These are phyloP conservation scores for Nowickia ferox DNA, from an alignment of 2,888 invertebrate genomes.

Conservation along the genomic window DNA sequence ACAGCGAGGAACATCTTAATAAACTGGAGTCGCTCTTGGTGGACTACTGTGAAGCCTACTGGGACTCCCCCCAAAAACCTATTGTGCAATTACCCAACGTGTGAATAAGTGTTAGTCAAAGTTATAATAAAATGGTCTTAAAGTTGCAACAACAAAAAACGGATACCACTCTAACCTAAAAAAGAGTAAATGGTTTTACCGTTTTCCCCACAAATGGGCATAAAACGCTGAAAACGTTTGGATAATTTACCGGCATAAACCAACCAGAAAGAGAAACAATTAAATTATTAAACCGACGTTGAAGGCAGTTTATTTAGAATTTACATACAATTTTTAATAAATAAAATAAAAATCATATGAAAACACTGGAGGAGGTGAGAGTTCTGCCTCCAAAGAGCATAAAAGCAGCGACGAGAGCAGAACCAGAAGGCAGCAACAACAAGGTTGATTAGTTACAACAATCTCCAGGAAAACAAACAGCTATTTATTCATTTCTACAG, in stretches of 20 bases:
- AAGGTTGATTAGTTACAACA: constrained; percentile 66
- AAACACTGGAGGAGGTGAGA: constrained; percentile 9
- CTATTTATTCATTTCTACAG: constrained; percentile 47
- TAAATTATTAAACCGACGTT: constrained; percentile 73
- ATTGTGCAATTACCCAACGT: constrained; percentile 87
- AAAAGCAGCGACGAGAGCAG: constrained; percentile 18
- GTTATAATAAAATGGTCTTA: constrained; percentile 48
- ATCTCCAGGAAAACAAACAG: constrained; percentile 69
- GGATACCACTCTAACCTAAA: constrained; percentile 25
- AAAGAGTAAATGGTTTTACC: constrained; percentile 11
- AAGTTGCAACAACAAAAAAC: constrained; percentile 15
- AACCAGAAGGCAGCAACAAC: constrained; percentile 34
- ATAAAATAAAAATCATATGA: constrained; percentile 8
- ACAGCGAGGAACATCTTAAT: constrained; percentile 84
- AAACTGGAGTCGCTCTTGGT: constrained; percentile 86
- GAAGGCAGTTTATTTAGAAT: constrained; percentile 54
- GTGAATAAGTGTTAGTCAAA: constrained; percentile 80
- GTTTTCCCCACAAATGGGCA: neutral
- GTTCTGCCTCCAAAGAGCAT: constrained; percentile 15
- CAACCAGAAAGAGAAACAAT: constrained; percentile 32
- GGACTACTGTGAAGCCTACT: constrained; percentile 87
- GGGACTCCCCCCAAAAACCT: constrained; percentile 86
- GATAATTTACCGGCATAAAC: constrained; percentile 74
- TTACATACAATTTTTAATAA: constrained; percentile 34
- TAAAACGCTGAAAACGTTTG: constrained; percentile 78